phyloP scores from a whole-genome alignment of 1,140 invertebrate species.

The Halyomorpha halys region DNA sequence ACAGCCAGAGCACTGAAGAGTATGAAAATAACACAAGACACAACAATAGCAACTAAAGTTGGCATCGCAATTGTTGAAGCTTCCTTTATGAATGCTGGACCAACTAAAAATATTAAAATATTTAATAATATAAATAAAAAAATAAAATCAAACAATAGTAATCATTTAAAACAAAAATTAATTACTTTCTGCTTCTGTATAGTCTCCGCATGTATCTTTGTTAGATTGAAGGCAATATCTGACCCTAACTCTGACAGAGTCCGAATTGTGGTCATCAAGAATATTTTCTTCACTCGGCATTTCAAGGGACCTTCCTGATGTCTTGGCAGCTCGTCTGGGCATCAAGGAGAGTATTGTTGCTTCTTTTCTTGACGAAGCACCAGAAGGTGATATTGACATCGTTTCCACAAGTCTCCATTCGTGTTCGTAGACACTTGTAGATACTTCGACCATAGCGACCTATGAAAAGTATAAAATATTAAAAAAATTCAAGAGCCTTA shows the following conservation, averaged over 20 bases:
- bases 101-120: conserved; percentile 49
- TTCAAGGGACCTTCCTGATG: conserved; percentile 35
- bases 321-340: conserved; percentile 27
- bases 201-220: conserved; percentile 69
- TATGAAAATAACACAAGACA: conserved; percentile 68
- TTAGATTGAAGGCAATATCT: conserved; percentile 67
- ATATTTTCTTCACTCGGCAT: conserved; percentile 41
- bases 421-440: conserved; percentile 42
- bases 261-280: conserved; percentile 42
- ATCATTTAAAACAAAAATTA: conserved; percentile 28
- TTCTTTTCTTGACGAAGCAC: conserved; percentile 53
- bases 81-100: conserved; percentile 65
- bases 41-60: conserved; percentile 67
- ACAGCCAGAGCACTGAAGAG: conserved; percentile 64
- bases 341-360: conserved; percentile 35
- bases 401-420: conserved; percentile 61
- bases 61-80: conserved; percentile 62
- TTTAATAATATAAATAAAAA: too few species aligned
- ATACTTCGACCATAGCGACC: conserved; percentile 34
- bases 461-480: too few species aligned
- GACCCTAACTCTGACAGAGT: conserved; percentile 57
- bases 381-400: conserved; percentile 54
- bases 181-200: conserved; percentile 69
- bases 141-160: too few species aligned
- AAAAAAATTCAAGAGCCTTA: too few species aligned